phyloP scores from a whole-genome alignment of 2,797 vertebrate species.

The Sebastes umbrosus region DNA sequence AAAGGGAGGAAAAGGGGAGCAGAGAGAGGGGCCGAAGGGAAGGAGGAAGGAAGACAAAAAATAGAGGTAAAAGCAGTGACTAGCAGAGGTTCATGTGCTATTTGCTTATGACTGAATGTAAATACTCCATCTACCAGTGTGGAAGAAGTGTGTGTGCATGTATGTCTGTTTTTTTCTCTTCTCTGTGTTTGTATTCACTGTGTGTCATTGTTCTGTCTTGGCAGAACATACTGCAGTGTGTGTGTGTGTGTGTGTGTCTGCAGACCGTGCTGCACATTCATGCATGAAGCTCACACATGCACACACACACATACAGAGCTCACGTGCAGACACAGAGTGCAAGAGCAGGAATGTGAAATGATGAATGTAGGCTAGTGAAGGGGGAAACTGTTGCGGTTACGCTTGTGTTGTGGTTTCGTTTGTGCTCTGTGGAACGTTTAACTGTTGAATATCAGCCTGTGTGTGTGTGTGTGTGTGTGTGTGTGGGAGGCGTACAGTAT shows the following conservation, averaged over 20 bases:
- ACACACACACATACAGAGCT: not conserved
- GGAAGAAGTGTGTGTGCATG: slow-evolving; percentile 10
- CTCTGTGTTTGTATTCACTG: slow-evolving; percentile 1
- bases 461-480: not conserved
- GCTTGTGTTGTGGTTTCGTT: slow-evolving; percentile 39
- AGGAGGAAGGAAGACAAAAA: slow-evolving; percentile 31
- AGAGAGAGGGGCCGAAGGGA: slow-evolving; percentile 58
- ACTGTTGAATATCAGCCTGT: slow-evolving; percentile 51
- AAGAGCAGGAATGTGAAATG: slow-evolving; percentile 49
- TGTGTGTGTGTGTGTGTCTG: slow-evolving; percentile 41
- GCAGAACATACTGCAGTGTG: slow-evolving; percentile 66
- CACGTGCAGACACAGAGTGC: slow-evolving; percentile 41
- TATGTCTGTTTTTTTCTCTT: not conserved
- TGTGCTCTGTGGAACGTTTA: slow-evolving; percentile 21
- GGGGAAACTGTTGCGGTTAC: slow-evolving; percentile 37
- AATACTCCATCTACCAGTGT: slow-evolving; percentile 47
- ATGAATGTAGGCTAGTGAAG: slow-evolving; percentile 32
- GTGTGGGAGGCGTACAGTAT: slow-evolving; percentile 12
- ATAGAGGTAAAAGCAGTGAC: slow-evolving; percentile 60
- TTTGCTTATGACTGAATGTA: slow-evolving; percentile 34
- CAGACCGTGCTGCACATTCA: slow-evolving; percentile 71
- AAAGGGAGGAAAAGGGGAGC: slow-evolving; percentile 76
- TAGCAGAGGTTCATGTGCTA: slow-evolving; percentile 26
- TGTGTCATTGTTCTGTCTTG: slow-evolving; percentile 49
- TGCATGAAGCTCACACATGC: slow-evolving; percentile 58